Percentiles rank a stretch among this genome's conserved stretches.
Conservation (phyloP, 1,140 invertebrate species). For the Drosophila trapezifrons region DNA sequence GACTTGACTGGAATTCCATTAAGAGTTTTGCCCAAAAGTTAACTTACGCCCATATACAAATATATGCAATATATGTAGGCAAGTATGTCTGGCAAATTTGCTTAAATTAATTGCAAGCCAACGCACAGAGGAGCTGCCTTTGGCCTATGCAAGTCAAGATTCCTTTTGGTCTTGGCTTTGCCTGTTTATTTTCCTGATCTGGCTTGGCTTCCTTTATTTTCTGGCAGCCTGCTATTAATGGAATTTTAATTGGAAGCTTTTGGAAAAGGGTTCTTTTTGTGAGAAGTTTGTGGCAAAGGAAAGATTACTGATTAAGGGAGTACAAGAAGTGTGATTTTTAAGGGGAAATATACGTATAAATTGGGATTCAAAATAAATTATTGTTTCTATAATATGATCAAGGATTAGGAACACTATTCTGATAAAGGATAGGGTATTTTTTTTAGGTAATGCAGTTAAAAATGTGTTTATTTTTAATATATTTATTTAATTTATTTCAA, state of each 20-base stretch:
- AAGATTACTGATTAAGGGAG: not conserved
- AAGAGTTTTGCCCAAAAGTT: slow-evolving; percentile 25
- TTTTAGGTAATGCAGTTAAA: too few species aligned
- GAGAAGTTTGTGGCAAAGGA: not conserved
- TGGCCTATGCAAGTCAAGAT: slow-evolving; percentile 17
- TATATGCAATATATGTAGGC: slow-evolving; percentile 19
- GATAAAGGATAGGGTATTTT: not conserved
- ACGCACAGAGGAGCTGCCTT: slow-evolving; percentile 33
- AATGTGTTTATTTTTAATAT: not conserved
- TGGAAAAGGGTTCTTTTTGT: not conserved
- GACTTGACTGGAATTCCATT: slow-evolving; percentile 32
- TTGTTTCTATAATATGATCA: not conserved
- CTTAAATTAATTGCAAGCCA: slow-evolving; percentile 45
- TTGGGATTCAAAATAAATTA: not conserved
- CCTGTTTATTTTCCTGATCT: slow-evolving; percentile 35
- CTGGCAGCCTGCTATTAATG: slow-evolving; percentile 5
- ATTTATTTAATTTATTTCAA: too few species aligned
- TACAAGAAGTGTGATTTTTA: not conserved
- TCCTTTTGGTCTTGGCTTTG: slow-evolving; percentile 6
- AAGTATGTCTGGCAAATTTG: slow-evolving; percentile 35
- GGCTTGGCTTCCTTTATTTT: slow-evolving; percentile 7
- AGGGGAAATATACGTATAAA: not conserved
- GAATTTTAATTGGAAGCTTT: slow-evolving; percentile 33
- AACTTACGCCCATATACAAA: not conserved
- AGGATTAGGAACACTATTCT: not conserved